A percentile compares a stretch with the other conserved stretches of the same genome.
Conservation (phyloP, 1,140 invertebrate species). For the Vanessa tameamea region DNA sequence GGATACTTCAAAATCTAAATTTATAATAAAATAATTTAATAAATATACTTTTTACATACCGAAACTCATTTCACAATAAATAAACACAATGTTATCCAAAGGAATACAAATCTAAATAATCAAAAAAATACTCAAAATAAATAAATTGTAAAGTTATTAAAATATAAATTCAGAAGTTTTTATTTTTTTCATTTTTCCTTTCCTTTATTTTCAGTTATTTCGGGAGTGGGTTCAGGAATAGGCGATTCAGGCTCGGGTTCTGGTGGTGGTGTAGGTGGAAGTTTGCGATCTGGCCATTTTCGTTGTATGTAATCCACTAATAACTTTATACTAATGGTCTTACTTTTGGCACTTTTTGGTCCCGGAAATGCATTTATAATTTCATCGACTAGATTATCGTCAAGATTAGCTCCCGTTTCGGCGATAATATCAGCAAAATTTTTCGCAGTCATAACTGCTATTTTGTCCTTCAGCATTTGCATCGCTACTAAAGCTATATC, state of each 20-base stretch:
- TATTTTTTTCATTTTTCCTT: constrained; percentile 43
- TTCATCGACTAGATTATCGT: constrained; percentile 53
- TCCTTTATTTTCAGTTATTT: constrained; percentile 29
- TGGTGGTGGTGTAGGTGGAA: constrained; percentile 62
- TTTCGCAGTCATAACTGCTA: constrained; percentile 46
- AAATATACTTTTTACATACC: neutral
- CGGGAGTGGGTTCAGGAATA: constrained; percentile 22
- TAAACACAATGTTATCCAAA: neutral
- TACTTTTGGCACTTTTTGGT: constrained; percentile 44
- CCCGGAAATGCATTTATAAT: constrained; percentile 52
- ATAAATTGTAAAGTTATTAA: neutral
- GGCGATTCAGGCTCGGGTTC: constrained; percentile 48
- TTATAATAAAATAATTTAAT: neutral
- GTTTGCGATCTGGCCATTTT: constrained; percentile 64
- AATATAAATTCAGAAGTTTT: neutral
- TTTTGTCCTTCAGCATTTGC: constrained; percentile 53
- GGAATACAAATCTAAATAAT: neutral
- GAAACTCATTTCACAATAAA: too few species aligned
- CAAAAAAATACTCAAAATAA: neutral
- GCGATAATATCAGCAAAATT: constrained; percentile 43
- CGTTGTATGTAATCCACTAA: constrained; percentile 61
- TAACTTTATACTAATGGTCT: constrained; percentile 47
- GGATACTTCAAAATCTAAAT: neutral
- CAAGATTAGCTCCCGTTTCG: constrained; percentile 42
- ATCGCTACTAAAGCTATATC: constrained; percentile 56